Evolutionary conservation across 2,888 invertebrate species (phyloP), one percentile per base, ranked within the genome.

Genomic region (Ceramica pisi): DNA sequence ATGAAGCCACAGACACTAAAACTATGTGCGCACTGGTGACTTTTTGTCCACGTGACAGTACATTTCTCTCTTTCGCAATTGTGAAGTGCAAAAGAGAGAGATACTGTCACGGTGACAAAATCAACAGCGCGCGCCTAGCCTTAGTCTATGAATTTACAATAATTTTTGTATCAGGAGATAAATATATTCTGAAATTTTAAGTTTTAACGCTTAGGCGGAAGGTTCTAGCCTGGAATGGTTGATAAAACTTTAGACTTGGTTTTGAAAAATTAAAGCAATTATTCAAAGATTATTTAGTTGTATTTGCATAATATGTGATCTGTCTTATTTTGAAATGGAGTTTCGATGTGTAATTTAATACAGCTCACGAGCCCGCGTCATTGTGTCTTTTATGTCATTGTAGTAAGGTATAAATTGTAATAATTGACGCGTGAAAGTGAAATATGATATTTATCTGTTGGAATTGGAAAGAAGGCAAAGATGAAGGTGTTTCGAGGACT

Each of bases 351-450:
- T 31, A 21, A n/a, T 31, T 14, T 6, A 41, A 26, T 26, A 19
- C 16, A n/a, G 12, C 21, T 35, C 35, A 16, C 4, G n/a, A 65
- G 19, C 35, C 14, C 2, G 12, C 44, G 44, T 51, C 19, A 10
- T 10, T 2, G n/a, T 0, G 12, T 23, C n/a, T 31, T 46, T 35
- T 35, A 74, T 7, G 65, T 1, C 16, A n/a, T 26, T 44, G 44
- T 0, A 44, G 8, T 75, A 75, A 51, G 3, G 44, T 51, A 2
- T 21, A 26, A 26, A 75, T 26, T 75, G 12, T 19, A 51, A 71
- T 19, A 5, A 26, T 0, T 35, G 23, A 10, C 8, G 44, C 12
- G 19, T 35, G 51, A 26, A 44, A n/a, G 23, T 21, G 35, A 46
- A 35, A 19, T 41, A 61, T 61, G 2, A 44, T 44, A 44, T 56